These are phyloP conservation scores for Centropus bengalensis DNA, from an alignment of 2,113 vertebrate genomes.

Conservation along the genomic window DNA sequence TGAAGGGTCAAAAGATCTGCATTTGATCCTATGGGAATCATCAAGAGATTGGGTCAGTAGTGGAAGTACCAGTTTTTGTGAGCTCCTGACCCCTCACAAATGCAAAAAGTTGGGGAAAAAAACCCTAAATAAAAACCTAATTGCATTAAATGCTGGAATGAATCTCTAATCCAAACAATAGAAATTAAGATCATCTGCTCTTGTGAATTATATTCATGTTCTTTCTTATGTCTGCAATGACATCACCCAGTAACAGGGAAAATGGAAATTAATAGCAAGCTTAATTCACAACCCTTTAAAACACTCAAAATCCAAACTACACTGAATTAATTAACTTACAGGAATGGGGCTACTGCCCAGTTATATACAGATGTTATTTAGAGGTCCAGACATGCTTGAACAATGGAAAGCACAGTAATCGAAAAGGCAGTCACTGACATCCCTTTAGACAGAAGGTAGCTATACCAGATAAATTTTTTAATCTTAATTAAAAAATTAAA, in stretches of 20 bases:
- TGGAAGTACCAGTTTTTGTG: background rate
- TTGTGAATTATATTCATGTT: conserved; percentile 4
- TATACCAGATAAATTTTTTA: background rate
- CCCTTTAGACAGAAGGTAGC: background rate
- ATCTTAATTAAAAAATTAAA: too few relatives aligned
- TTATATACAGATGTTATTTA: background rate
- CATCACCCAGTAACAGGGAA: background rate
- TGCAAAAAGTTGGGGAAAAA: background rate
- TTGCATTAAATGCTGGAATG: conserved; percentile 17
- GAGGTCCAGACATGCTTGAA: background rate
- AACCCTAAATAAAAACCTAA: background rate
- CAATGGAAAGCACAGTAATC: background rate
- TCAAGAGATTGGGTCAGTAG: background rate
- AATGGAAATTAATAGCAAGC: background rate
- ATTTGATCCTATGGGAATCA: background rate
- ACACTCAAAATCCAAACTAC: background rate
- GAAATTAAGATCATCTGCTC: background rate
- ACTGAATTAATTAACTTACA: background rate
- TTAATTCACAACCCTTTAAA: background rate
- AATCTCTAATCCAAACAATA: background rate
- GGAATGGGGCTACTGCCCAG: background rate
- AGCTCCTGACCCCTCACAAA: background rate
- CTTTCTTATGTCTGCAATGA: conserved; percentile 19
- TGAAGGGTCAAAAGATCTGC: background rate
- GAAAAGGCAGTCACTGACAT: background rate